Percentiles rank a stretch among this genome's conserved stretches.
Evolutionary conservation across 2,113 vertebrate species (phyloP).

Genomic region (Alaudala cheleensis): DNA sequence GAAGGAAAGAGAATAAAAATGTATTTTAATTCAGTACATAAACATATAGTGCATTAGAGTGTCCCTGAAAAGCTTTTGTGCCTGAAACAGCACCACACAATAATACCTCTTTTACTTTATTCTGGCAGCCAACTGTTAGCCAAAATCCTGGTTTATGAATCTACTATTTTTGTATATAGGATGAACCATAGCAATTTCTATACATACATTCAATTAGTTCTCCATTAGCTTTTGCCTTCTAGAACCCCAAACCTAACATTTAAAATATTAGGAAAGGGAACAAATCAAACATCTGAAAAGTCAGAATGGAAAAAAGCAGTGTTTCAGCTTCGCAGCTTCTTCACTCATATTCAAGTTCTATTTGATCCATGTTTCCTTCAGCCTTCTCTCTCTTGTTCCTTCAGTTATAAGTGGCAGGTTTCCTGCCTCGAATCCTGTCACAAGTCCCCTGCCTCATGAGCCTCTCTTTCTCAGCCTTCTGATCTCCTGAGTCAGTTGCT

Average conservation of each 20-base stretch:
- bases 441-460: not conserved
- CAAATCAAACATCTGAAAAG: not conserved
- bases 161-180: not conserved
- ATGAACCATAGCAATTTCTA: not conserved
- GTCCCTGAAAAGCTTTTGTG: not conserved
- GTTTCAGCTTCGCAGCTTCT: not conserved
- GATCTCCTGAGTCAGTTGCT: not conserved
- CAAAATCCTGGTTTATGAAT: not conserved
- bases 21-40: not conserved
- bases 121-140: not conserved
- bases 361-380: not conserved
- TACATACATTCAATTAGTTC: not conserved
- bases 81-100: not conserved
- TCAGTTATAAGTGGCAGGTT: rapidly evolving
- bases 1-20: not conserved
- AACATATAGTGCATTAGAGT: not conserved
- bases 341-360: not conserved
- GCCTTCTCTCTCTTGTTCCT: not conserved
- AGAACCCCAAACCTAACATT: not conserved
- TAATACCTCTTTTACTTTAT: not conserved
- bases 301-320: not conserved
- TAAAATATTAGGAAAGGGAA: not conserved
- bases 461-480: not conserved
- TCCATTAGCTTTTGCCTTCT: not conserved
- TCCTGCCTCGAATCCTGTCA: not conserved